Conservation (phyloP, 2,797 vertebrate species). For the Triplophysa bombifrons region DNA sequence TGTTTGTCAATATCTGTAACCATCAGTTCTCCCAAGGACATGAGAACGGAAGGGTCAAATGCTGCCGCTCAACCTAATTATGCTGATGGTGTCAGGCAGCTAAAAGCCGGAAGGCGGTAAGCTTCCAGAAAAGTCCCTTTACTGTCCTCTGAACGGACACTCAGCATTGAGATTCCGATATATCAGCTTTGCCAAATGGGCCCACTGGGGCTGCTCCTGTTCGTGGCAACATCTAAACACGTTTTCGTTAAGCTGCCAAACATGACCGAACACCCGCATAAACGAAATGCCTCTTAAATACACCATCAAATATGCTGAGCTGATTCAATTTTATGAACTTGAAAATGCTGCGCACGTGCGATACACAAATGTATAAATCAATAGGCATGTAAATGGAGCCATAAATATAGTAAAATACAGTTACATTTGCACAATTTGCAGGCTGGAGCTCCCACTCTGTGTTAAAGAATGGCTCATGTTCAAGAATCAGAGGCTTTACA, state of each 20-base stretch:
- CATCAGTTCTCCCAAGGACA: slow-evolving; percentile 76
- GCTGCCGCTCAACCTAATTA: slow-evolving; percentile 78
- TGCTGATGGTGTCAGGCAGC: slow-evolving; percentile 76
- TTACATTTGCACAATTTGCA: slow-evolving; percentile 28
- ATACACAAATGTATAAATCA: slow-evolving; percentile 27
- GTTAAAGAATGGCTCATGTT: slow-evolving; percentile 41
- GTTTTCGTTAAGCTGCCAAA: not conserved
- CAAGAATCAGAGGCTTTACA: slow-evolving; percentile 35
- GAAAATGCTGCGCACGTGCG: slow-evolving; percentile 6
- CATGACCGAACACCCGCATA: not conserved
- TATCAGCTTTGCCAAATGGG: slow-evolving; percentile 53
- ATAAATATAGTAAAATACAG: slow-evolving; percentile 17
- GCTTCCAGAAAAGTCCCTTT: slow-evolving; percentile 78
- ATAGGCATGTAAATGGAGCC: slow-evolving; percentile 23
- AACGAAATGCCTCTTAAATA: slow-evolving; percentile 23
- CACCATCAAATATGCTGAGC: slow-evolving; percentile 26
- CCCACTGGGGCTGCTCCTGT: slow-evolving; percentile 32
- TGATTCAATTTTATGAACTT: slow-evolving; percentile 15
- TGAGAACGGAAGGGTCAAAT: slow-evolving; percentile 72
- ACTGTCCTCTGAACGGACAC: slow-evolving; percentile 71
- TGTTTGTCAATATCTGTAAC: slow-evolving; percentile 75
- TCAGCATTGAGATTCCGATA: slow-evolving; percentile 72
- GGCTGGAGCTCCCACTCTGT: slow-evolving; percentile 5
- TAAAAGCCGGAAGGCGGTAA: slow-evolving; percentile 79
- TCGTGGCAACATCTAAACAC: slow-evolving; percentile 45